A percentile compares a stretch with the other conserved stretches of the same genome.
These are phyloP conservation scores for Diarsia brunnea DNA, from an alignment of 2,888 invertebrate species.

Conservation along the genomic window DNA sequence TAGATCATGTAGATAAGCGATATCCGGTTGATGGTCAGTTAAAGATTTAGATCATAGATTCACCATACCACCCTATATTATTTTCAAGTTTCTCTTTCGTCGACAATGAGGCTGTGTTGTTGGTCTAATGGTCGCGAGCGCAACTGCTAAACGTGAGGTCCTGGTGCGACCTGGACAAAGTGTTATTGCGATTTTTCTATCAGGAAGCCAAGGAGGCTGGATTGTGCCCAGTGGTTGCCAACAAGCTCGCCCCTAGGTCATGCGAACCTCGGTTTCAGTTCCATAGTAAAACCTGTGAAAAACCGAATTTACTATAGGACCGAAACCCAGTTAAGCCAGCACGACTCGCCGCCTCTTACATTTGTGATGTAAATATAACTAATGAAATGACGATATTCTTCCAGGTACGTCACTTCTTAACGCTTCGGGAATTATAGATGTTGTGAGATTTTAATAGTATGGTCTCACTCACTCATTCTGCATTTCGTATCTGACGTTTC, in stretches of 20 bases:
- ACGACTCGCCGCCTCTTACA: no score
- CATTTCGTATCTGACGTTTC: not conserved
- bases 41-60: not conserved
- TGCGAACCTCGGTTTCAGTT: no score
- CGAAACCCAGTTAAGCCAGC: no score
- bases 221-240: no score
- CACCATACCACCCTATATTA: not conserved
- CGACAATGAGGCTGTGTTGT: not conserved
- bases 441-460: not conserved
- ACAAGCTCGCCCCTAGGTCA: no score
- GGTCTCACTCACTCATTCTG: not conserved
- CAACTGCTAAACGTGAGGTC: not conserved
- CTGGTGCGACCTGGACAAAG: not conserved
- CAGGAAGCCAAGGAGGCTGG: no score
- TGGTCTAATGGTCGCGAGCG: not conserved
- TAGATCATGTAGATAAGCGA: conserved; percentile 59
- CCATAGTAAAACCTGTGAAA: no score
- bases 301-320: no score
- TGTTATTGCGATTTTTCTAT: no score
- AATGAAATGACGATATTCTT: no score
- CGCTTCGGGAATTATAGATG: no score
- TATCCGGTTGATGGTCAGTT: conserved; percentile 48
- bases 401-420: not conserved
- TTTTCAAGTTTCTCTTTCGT: not conserved
- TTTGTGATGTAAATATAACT: no score